Evolutionary conservation across 2,888 invertebrate genomes (phyloP).

Genomic region (Plagodis pulveraria): DNA sequence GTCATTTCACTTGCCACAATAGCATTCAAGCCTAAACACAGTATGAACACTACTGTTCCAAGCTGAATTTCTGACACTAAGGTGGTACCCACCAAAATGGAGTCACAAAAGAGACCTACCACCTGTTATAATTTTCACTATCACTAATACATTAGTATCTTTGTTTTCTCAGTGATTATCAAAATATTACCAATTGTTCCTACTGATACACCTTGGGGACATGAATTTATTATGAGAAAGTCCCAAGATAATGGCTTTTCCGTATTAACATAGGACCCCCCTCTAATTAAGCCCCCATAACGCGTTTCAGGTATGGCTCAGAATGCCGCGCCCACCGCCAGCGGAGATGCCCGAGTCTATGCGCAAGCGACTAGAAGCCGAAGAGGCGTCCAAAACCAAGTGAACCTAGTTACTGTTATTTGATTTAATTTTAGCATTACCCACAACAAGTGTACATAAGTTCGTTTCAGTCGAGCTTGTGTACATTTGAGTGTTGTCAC

Average conservation of each 20-base stretch:
- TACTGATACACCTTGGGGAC: conserved; percentile 68
- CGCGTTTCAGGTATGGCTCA: conserved; percentile 83
- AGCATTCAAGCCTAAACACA: too few relatives aligned
- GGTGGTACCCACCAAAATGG: too few relatives aligned
- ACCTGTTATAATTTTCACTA: too few relatives aligned
- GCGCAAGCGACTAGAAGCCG: conserved; percentile 88
- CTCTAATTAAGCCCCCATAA: background rate
- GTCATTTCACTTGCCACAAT: too few relatives aligned
- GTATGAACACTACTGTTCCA: too few relatives aligned
- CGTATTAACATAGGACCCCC: background rate
- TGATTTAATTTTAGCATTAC: conserved; percentile 21
- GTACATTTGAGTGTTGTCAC: conserved; percentile 17
- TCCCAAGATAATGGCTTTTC: background rate
- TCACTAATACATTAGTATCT: too few relatives aligned
- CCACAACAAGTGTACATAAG: conserved; percentile 16
- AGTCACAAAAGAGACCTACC: too few relatives aligned
- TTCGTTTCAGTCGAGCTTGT: background rate
- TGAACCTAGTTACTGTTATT: conserved; percentile 46
- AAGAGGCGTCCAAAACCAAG: conserved; percentile 65
- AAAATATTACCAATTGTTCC: conserved; percentile 71
- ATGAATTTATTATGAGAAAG: conserved; percentile 50
- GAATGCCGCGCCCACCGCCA: conserved; percentile 97
- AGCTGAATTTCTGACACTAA: too few relatives aligned
- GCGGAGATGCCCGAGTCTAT: conserved; percentile 98
- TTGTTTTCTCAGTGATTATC: conserved; percentile 58